Evolutionary conservation across 2,797 vertebrate species (phyloP).

Genomic region (Remorina albescens): DNA sequence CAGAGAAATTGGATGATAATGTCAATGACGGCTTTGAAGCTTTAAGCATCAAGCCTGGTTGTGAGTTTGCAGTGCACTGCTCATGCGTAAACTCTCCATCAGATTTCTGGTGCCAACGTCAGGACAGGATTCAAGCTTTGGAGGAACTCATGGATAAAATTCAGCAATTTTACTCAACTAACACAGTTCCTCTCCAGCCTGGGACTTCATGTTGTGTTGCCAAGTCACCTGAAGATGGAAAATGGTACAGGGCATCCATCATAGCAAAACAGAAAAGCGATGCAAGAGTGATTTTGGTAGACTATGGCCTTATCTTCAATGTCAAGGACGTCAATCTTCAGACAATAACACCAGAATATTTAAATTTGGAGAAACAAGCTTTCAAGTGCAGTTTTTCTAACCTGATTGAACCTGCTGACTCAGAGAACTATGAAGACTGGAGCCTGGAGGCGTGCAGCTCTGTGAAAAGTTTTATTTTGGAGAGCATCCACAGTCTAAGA

Average conservation of each 20-base stretch:
- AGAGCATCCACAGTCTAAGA: constrained; percentile 70
- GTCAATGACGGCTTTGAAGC: constrained; percentile 68
- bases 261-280: constrained; percentile 31
- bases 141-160: constrained; percentile 87
- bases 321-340: constrained; percentile 82
- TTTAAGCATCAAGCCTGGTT: constrained; percentile 85
- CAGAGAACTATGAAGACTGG: constrained; percentile 67
- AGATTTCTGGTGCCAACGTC: constrained; percentile 91
- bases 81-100: constrained; percentile 82
- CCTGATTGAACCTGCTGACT: constrained; percentile 70
- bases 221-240: constrained; percentile 81
- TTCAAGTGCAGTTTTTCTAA: constrained; percentile 88
- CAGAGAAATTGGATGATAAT: constrained; percentile 4
- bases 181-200: constrained; percentile 74
- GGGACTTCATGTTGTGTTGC: constrained; percentile 85
- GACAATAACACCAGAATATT: constrained; percentile 84
- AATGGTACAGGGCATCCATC: constrained; percentile 89
- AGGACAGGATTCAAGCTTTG: constrained; percentile 78
- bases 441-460: constrained; percentile 62
- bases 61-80: constrained; percentile 84
- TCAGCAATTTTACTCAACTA: constrained; percentile 85
- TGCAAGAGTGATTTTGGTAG: constrained; percentile 85
- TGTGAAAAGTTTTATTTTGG: constrained; percentile 81
- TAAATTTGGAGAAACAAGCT: constrained; percentile 86
- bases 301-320: constrained; percentile 85